Evolutionary conservation across 2,797 vertebrate species (phyloP).

Genomic region (Tenualosa ilisha): DNA sequence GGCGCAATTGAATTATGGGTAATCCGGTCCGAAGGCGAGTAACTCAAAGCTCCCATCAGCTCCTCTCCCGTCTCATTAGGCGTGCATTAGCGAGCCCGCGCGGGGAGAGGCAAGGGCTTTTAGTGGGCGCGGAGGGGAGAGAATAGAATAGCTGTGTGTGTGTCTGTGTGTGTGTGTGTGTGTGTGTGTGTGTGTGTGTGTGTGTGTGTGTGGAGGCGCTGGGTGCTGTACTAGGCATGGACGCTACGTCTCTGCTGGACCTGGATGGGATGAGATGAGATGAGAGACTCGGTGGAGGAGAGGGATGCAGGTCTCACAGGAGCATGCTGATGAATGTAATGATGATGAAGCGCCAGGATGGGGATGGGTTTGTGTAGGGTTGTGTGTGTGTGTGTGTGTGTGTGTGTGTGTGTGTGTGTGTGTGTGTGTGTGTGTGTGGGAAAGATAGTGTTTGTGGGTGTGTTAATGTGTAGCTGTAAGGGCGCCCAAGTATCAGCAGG

Average conservation of each 20-base stretch:
- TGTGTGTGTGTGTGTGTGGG: conserved; percentile 34
- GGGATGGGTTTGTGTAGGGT: not conserved
- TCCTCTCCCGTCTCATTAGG: conserved; percentile 89
- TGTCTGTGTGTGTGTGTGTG: not conserved
- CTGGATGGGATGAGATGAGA: not conserved
- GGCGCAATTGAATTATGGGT: conserved; percentile 91
- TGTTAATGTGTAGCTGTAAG: conserved; percentile 26
- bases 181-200: not conserved
- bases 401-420: conserved; percentile 23
- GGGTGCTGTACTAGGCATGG: not conserved
- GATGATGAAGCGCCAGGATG: conserved; percentile 8
- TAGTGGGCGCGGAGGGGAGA: conserved; percentile 65
- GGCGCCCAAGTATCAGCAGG: not conserved
- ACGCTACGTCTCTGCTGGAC: not conserved
- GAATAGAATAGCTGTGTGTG: not conserved
- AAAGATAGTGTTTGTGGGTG: conserved; percentile 9
- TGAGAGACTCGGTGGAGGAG: not conserved
- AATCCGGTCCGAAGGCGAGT: conserved; percentile 90
- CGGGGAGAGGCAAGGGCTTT: conserved; percentile 67
- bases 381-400: conserved; percentile 21
- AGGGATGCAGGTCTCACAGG: not conserved
- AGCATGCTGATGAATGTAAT: conserved; percentile 33
- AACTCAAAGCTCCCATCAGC: conserved; percentile 83
- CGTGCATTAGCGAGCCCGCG: conserved; percentile 83
- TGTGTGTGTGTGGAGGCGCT: not conserved